These are phyloP conservation scores for Spilogale gracilis DNA, from an alignment of 2,113 vertebrate genomes.

Conservation along the genomic window DNA sequence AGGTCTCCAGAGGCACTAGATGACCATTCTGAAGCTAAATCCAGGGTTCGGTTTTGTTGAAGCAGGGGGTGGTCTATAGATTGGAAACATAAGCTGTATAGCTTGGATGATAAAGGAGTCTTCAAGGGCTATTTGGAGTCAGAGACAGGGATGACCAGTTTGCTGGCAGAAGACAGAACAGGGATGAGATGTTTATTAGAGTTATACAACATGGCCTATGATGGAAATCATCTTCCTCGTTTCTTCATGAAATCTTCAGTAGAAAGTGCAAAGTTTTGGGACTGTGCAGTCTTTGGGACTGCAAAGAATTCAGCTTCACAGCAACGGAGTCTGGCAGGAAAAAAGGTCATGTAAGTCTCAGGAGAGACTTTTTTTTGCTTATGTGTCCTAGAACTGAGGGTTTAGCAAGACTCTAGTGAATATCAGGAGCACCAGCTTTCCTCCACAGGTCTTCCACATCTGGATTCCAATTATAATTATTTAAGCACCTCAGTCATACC, in stretches of 20 bases:
- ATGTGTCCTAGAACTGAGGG: neutral
- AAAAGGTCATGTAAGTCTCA: too few species aligned
- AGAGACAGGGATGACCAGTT: neutral
- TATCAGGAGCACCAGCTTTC: neutral
- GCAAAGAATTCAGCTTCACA: too few species aligned
- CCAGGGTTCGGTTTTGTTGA: neutral
- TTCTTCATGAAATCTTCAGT: conserved; percentile 57
- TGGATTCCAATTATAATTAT: neutral
- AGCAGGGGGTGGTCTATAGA: neutral
- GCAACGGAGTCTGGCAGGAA: too few species aligned
- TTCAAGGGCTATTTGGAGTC: neutral
- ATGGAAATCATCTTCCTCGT: neutral
- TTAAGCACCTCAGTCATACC: conserved; percentile 1
- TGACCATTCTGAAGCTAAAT: neutral
- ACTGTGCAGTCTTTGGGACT: too few species aligned
- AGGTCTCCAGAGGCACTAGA: neutral
- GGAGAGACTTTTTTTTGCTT: neutral
- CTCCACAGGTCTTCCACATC: neutral
- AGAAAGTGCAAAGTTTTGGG: neutral
- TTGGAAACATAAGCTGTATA: neutral
- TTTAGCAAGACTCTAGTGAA: conserved; percentile 10
- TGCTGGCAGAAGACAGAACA: neutral
- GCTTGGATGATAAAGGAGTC: neutral
- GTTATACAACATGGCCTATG: neutral
- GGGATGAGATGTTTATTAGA: neutral